Base-by-base conservation (phyloP, 30 jellyfish, hydroid and myxozoan genomes). In the Sanderia malayensis region DNA sequence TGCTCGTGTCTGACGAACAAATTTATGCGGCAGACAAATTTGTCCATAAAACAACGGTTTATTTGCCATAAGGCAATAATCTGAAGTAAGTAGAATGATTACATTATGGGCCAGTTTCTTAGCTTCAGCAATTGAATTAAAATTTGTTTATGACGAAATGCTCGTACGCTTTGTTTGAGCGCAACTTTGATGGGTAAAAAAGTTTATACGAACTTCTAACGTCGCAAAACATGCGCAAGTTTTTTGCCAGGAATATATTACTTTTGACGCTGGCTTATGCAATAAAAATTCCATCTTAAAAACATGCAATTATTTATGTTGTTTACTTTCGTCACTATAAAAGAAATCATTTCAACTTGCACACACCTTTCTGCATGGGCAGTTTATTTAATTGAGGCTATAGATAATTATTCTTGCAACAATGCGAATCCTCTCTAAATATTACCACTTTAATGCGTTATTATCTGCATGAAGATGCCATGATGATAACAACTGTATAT, bases 31-130 rank as follows among this genome's bases (percentile, higher is more conserved):
- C 52, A 13, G 52, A 37, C 52, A 37, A 4, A 37, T 37, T 37
- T 37, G 6, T 37, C 52, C 52, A 37, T 13, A 6, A 37, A 24
- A n/a, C n/a, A n/a, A 49, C 27, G 64, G 64, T 9, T 3, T 49
- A 49, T 49, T 49, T 49, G 64, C 64, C 64, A 18, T 49, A 49
- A 49, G 18, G 64, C 64, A 49, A 49, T 49, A 49, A 49, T 49
- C 27, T 49, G 27, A 8, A 49, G 18, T 49, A 19, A 49, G 2
- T n/a, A n/a, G 64, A 19, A 18, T 49, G 8, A 49, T 49, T 49
- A 49, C 64, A 49, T 49, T 49, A 49, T 24, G 27, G 64, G 64
- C 23, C 64, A 49, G 52, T 4, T 37, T 37, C 52, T 13, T 37
- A 37, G n/a, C n/a, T n/a, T n/a, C 52, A 37, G 27, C 64, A 49